Conservation (phyloP, 2,113 vertebrate species). For the Ancistrus triradiatus region DNA sequence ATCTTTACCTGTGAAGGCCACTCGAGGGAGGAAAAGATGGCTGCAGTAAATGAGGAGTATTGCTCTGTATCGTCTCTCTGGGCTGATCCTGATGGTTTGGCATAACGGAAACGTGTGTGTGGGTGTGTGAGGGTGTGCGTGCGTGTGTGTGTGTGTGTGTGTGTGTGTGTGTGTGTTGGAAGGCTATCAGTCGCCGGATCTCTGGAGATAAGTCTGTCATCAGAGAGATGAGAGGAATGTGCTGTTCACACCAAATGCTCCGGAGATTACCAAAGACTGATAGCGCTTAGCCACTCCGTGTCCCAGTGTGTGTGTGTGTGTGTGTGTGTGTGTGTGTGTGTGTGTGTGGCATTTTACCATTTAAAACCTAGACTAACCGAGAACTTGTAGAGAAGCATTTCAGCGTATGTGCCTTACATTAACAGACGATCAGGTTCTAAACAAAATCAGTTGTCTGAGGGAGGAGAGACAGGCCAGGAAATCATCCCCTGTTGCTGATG, state of each 20-base stretch:
- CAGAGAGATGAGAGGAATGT: constrained; percentile 40
- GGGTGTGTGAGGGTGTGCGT: constrained; percentile 3
- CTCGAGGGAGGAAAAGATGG: constrained; percentile 13
- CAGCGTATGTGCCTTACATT: too few species aligned
- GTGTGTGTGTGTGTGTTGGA: neutral
- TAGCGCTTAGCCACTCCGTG: constrained; percentile 31
- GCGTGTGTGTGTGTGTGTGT: neutral
- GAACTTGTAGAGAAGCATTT: too few species aligned
- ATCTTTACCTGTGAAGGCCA: neutral
- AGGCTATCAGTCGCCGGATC: constrained; percentile 21
- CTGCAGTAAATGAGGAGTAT: constrained; percentile 39
- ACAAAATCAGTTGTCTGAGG: too few species aligned
- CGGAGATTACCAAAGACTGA: constrained; percentile 49
- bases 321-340: too few species aligned
- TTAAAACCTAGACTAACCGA: too few species aligned
- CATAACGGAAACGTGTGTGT: constrained; percentile 19
- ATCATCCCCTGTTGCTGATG: too few species aligned
- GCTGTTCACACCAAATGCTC: constrained; percentile 40
- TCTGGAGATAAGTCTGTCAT: constrained; percentile 38
- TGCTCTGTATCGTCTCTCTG: constrained; percentile 34
- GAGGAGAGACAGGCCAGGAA: too few species aligned
- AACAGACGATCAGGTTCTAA: too few species aligned
- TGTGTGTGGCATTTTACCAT: too few species aligned
- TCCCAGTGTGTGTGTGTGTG: constrained; percentile 30
- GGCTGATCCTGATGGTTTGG: constrained; percentile 33